phyloP scores from a whole-genome alignment of 2,888 invertebrate genomes.

The Plagiodera versicolora region DNA sequence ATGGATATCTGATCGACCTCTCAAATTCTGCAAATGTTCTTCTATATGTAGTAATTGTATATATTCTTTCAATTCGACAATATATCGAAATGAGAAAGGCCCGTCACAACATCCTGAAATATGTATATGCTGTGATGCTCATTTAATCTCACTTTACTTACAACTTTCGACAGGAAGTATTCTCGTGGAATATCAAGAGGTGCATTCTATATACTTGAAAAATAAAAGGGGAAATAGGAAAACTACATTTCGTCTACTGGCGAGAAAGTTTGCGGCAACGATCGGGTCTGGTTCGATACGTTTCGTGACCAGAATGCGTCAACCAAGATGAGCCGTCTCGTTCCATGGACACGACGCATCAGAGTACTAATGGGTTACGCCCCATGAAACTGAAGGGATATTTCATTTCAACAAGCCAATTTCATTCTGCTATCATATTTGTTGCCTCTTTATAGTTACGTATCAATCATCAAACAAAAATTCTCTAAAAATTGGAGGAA shows the following conservation, averaged over 20 bases:
- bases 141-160: too few species aligned
- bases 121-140: too few species aligned
- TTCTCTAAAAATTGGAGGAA: too few species aligned
- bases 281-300: slow-evolving; percentile 8
- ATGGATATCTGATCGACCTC: too few species aligned
- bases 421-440: too few species aligned
- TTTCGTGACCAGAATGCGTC: slow-evolving; percentile 9
- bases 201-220: neutral
- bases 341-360: neutral
- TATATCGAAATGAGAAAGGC: too few species aligned
- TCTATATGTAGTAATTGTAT: too few species aligned
- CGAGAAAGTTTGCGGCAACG: slow-evolving; percentile 9
- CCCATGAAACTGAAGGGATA: neutral
- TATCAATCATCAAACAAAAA: too few species aligned
- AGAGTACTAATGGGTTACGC: neutral
- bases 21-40: too few species aligned
- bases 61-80: too few species aligned
- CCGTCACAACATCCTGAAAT: too few species aligned
- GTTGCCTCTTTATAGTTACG: too few species aligned
- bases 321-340: neutral
- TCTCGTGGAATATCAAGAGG: neutral
- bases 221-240: slow-evolving; percentile 3
- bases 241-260: slow-evolving; percentile 10
- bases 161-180: neutral
- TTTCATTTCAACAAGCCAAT: neutral